These are phyloP conservation scores for Dascyllus trimaculatus DNA, from an alignment of 2,113 vertebrate genomes.

Conservation along the genomic window DNA sequence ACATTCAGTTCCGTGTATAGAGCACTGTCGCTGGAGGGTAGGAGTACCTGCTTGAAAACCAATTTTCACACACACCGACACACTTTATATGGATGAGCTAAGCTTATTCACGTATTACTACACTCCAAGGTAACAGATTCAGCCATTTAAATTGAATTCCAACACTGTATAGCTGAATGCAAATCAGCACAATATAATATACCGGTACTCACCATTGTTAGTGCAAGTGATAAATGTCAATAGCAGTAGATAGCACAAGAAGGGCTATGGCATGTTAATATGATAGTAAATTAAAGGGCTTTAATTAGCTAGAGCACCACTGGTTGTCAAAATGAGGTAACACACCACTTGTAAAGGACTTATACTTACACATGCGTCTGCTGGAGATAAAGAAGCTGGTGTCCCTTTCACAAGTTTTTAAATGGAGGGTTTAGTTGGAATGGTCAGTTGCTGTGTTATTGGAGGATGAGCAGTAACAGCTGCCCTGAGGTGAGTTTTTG, in stretches of 20 bases:
- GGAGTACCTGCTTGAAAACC: background rate
- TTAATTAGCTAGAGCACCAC: conserved; percentile 18
- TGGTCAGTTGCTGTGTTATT: conserved; percentile 74
- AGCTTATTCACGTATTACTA: background rate
- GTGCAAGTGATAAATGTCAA: conserved; percentile 65
- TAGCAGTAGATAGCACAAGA: conserved; percentile 52
- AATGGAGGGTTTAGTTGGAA: conserved; percentile 73
- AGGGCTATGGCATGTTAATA: conserved; percentile 57
- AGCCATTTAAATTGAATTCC: background rate
- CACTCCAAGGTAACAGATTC: background rate
- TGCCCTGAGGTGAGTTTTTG: conserved; percentile 93
- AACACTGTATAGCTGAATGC: background rate
- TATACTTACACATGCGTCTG: conserved; percentile 92
- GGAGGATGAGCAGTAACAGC: conserved; percentile 90
- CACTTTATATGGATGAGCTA: conserved; percentile 8
- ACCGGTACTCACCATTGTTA: conserved; percentile 65
- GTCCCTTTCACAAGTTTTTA: conserved; percentile 75
- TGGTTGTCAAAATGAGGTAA: conserved; percentile 39
- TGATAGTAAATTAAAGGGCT: conserved; percentile 6
- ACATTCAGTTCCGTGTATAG: conserved; percentile 22
- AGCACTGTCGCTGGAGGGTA: background rate
- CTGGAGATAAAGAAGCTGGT: conserved; percentile 72
- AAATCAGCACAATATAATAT: conserved; percentile 9
- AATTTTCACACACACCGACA: background rate
- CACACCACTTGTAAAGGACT: conserved; percentile 61